Base-by-base conservation (phyloP, 2,888 invertebrate genomes). In the Amphipoea lucens region DNA sequence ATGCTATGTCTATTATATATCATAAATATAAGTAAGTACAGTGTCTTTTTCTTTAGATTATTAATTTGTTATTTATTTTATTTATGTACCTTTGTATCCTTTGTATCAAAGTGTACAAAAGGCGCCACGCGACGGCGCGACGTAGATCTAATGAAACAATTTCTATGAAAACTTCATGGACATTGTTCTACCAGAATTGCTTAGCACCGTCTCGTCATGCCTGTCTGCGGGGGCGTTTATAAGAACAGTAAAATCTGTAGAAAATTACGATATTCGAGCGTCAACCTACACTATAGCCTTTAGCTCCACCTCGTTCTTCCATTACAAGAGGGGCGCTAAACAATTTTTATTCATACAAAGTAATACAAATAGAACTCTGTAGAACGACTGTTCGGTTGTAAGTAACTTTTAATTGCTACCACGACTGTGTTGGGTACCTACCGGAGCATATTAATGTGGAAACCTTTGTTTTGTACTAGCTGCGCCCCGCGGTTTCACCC, bases 371-470 rank as follows among this genome's bases (percentile, higher is more conserved):
- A 42, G 54, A 54, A 40, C 29, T 65, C 63, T 60, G 75, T 51
- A 23, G 48, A 68, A 63, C 70, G 48, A 82, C 60, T 67, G 70
- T 69, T 72, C 11, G 45, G 70, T 67, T 65, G 45, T 71, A 60
- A 60, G 63, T 69, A 85, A 85, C 63, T 85, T 85, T 84, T 85
- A 87, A 85, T 85, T 85, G 74, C 85, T 85, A 29, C 69, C 51
- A 36, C 84, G 65, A 72, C 68, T 42, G 67, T 63, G 71, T 76
- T 65, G 14, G 14, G 40, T 20, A 45, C n/a, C 17, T 20, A 45
- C n/a, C 17, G 71, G 84, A 85, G 60, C 72, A 54, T 60, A 51
- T 14, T 23, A 48, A 77, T 42, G n/a, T 73, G 87, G 84, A 86
- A 75, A 36, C 63, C 17, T 57, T 12, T 45, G 14, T 51, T 29